These are phyloP conservation scores for Protophormia terraenovae DNA, from an alignment of 2,888 invertebrate species.

Conservation along the genomic window DNA sequence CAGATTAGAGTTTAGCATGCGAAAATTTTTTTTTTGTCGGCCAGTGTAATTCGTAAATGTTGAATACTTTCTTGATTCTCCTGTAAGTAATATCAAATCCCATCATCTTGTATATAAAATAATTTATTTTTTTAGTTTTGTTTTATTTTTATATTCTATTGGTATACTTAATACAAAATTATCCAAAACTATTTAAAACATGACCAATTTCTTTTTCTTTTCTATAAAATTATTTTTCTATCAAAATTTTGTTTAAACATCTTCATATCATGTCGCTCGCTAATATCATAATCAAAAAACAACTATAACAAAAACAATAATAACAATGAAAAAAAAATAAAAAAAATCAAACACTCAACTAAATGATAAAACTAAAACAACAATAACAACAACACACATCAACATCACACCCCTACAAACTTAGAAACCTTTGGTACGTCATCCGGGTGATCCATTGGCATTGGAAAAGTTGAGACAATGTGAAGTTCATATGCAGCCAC, in stretches of 20 bases:
- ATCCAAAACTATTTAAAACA: slow-evolving; percentile 70
- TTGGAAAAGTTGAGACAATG: slow-evolving; percentile 93
- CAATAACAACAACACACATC: slow-evolving; percentile 39
- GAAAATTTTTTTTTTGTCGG: too few relatives aligned
- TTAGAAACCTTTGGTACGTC: slow-evolving; percentile 94
- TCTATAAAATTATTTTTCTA: slow-evolving; percentile 22
- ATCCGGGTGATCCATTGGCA: slow-evolving; percentile 89
- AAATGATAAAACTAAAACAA: slow-evolving; percentile 45
- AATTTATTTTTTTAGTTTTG: too few relatives aligned
- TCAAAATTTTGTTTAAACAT: slow-evolving; percentile 19
- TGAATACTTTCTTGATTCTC: too few relatives aligned
- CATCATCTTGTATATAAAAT: too few relatives aligned
- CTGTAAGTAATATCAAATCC: too few relatives aligned
- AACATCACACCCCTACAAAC: slow-evolving; percentile 63
- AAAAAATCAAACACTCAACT: slow-evolving; percentile 17
- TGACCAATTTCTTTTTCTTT: slow-evolving; percentile 60
- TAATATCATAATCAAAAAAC: slow-evolving; percentile 59
- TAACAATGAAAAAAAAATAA: slow-evolving; percentile 34
- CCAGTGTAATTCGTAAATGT: too few relatives aligned
- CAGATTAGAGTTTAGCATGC: too few relatives aligned
- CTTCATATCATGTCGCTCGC: slow-evolving; percentile 53
- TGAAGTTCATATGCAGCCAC: slow-evolving; percentile 94
- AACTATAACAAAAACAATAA: slow-evolving; percentile 53
- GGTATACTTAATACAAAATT: neutral
- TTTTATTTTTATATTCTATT: too few relatives aligned